Conservation (phyloP, 1,140 invertebrate genomes). For the Cephus cinctus region DNA sequence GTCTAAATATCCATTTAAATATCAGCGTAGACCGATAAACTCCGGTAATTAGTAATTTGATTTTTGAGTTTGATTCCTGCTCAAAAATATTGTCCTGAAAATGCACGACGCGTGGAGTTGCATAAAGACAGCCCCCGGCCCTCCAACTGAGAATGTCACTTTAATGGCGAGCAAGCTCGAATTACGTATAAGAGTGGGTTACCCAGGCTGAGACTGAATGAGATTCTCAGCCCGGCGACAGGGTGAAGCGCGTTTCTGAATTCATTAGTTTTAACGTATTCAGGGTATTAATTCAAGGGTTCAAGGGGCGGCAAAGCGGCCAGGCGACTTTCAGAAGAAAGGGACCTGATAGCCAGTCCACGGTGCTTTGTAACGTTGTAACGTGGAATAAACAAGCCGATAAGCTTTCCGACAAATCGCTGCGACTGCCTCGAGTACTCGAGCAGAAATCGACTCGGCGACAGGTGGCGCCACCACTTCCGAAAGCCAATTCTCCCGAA, state of each 20-base stretch:
- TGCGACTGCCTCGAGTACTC: background rate
- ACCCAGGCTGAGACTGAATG: no score
- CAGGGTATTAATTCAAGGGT: constrained; percentile 53
- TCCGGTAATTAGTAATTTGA: no score
- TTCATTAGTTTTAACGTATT: constrained; percentile 48
- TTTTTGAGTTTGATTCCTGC: no score
- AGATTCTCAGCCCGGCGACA: no score
- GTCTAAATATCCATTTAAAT: no score
- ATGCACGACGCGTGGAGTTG: background rate
- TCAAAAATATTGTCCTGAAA: no score
- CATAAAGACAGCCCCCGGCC: background rate
- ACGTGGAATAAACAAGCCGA: background rate
- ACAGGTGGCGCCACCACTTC: no score
- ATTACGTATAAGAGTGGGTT: no score
- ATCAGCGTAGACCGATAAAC: no score
- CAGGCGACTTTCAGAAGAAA: constrained; percentile 32
- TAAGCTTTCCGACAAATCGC: background rate
- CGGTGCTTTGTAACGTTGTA: background rate
- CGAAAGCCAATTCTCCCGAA: no score
- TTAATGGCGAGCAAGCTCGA: constrained; percentile 1
- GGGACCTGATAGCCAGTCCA: background rate
- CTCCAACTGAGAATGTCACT: no score
- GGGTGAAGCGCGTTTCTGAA: constrained; percentile 34
- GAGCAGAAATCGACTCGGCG: background rate
- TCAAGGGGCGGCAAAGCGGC: constrained; percentile 51